Evolutionary conservation across 2,888 invertebrate species (phyloP), one percentile per base, ranked within the genome.

Genomic region (Vesta saturnalis): DNA sequence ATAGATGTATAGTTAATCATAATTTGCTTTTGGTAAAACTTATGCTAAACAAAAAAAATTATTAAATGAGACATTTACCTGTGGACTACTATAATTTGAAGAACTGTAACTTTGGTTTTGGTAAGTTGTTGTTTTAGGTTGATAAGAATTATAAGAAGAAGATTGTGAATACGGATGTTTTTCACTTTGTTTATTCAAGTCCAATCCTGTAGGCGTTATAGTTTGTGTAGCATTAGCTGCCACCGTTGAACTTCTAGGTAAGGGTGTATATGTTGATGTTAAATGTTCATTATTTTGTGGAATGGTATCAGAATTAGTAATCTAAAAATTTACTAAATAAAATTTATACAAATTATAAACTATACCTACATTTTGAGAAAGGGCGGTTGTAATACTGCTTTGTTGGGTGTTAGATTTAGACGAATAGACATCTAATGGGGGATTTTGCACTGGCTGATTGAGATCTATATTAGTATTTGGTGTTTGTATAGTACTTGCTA

Each of bases 401-500:
- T 83, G 83, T 66, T 52, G 52, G 16, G 80, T 74, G 74, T 78
- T 81, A 61, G 77, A 74, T 72, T 77, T 77, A 67, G 82, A 81
- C 18, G 83, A 77, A 72, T 83, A 83, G 15, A 78, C 78, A 71
- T 88, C 88, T 81, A 88, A 83, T 60, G 85, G 84, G 15, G 86
- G 79, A 72, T 86, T 78, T 76, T 85, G 85, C 73, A 84, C 86
- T 69, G 87, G 84, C 62, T 86, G 77, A 6, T 83, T 80, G 77
- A 82, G 79, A 78, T 83, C 83, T 74, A 83, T 73, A 68, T 78
- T 77, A 67, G 75, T 66, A 64, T 63, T 73, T 47, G 85, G 63
- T 18, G 81, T 82, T 19, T 78, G 81, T 18, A 84, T 81, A 62
- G 77, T 73, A 69, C 76, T 79, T 52, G 78, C 74, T 69, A 77